Base-by-base conservation (phyloP, 2,888 invertebrate genomes). In the Spodoptera exigua region DNA sequence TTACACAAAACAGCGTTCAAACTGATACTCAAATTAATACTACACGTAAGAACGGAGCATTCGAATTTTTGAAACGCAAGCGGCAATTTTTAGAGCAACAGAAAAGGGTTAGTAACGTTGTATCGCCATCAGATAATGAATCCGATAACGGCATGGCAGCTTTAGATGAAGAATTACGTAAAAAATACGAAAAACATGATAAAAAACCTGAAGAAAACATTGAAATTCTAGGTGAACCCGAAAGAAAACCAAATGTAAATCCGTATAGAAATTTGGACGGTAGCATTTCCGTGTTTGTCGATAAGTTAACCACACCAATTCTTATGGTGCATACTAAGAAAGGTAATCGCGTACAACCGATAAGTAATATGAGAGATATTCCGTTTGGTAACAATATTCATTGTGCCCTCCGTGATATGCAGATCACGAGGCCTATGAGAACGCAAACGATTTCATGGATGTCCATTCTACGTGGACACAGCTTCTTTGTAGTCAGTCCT, bases 361-460 rank as follows among this genome's bases (percentile, higher is more conserved):
- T 78, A 16, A 82, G 74, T 13, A 82, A 80, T 13, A 60, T 93
- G 34, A 79, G 86, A 17, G 89, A 93, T 43, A 69, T 91, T 0
- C 78, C 84, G 13, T 94, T 94, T 34, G 89, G 87, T 21, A 37
- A 71, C 0, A 80, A 89, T 41, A 89, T 93, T 32, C 83, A 86
- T 14, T 61, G 78, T 2, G 82, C 79, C 1, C 75, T 95, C 1
- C 81, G 77, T 56, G 88, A 85, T 27, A 84, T 93, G 83, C 72
- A 75, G 0, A 78, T 95, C 0, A 83, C 81, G 3, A 80, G 80
- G 0, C 93, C 95, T 0, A 94, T 91, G 82, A 91, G 92, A 39
- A 89, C 97, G 32, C 97, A 98, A 79, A 95, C 95, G 0, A 96
- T 96, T 52, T 93, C 95, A 0, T 97, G 97, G 97, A 95, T 96